phyloP scores from a whole-genome alignment of 64 coral and sea anemone species.

The Hydrozoanthus tunicans region DNA sequence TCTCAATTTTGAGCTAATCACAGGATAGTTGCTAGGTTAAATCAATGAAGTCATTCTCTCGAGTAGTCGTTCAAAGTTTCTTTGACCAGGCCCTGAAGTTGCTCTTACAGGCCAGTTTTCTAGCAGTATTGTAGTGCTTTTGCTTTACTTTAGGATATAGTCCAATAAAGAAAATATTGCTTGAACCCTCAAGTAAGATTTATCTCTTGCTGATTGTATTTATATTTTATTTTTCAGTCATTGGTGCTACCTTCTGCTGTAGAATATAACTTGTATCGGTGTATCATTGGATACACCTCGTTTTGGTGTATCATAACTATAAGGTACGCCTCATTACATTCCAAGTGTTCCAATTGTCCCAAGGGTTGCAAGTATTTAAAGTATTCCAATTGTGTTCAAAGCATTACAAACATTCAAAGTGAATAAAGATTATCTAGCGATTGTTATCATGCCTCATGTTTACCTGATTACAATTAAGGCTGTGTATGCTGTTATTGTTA shows the following conservation, averaged over 20 bases:
- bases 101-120: constrained; percentile 5
- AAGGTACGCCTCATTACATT: too few relatives aligned
- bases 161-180: too few relatives aligned
- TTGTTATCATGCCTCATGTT: constrained; percentile 33
- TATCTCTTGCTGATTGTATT: too few relatives aligned
- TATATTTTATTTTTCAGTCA: too few relatives aligned
- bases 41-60: constrained; percentile 1
- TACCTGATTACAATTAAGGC: too few relatives aligned
- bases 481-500: not conserved
- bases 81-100: too few relatives aligned
- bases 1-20: constrained; percentile 3
- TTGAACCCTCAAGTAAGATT: too few relatives aligned
- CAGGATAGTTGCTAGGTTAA: not conserved
- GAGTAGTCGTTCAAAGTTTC: constrained; percentile 14
- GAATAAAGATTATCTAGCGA: not conserved
- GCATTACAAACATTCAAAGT: not conserved
- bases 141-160: not conserved
- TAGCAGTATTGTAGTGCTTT: constrained; percentile 13
- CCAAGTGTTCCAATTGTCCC: too few relatives aligned
- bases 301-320: too few relatives aligned
- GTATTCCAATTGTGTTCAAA: constrained; percentile 3
- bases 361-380: too few relatives aligned
- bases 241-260: too few relatives aligned
- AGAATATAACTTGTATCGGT: not conserved
- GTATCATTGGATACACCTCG: not conserved